Conservation (phyloP, 2,888 invertebrate genomes). For the Hydriomena furcata region DNA sequence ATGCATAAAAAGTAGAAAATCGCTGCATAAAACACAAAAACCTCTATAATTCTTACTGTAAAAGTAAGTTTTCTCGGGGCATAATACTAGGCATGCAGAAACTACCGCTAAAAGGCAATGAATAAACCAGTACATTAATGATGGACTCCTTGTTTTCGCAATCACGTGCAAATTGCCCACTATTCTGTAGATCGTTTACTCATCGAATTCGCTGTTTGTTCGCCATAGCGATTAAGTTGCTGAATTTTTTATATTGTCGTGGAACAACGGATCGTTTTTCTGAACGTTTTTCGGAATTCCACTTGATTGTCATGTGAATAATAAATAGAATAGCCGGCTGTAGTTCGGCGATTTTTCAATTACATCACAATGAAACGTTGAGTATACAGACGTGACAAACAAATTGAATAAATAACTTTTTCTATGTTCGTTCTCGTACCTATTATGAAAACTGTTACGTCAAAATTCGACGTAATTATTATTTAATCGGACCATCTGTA, state of each 20-base stretch:
- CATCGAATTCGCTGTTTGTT: conserved; percentile 63
- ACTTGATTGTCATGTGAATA: conserved; percentile 79
- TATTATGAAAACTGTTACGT: no score
- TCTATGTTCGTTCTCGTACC: background rate
- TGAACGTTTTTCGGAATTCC: conserved; percentile 75
- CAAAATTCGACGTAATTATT: no score
- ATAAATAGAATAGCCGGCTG: conserved; percentile 57
- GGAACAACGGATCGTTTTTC: conserved; percentile 75
- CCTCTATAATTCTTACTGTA: no score
- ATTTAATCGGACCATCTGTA: no score
- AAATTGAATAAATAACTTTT: conserved; percentile 23
- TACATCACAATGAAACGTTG: conserved; percentile 68
- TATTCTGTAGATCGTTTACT: conserved; percentile 60
- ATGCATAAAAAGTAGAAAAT: no score
- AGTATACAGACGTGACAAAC: conserved; percentile 45
- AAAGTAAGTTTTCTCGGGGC: no score
- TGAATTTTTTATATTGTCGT: conserved; percentile 79
- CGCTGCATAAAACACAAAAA: no score
- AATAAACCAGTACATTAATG: conserved; percentile 16
- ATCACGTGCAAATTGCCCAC: conserved; percentile 60
- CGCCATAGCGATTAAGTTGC: conserved; percentile 68
- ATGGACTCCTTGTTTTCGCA: conserved; percentile 38
- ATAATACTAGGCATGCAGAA: no score
- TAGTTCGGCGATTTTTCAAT: conserved; percentile 78
- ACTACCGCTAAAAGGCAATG: conserved; percentile 4